Conservation (phyloP, 2,888 invertebrate genomes). For the Lypha dubia region DNA sequence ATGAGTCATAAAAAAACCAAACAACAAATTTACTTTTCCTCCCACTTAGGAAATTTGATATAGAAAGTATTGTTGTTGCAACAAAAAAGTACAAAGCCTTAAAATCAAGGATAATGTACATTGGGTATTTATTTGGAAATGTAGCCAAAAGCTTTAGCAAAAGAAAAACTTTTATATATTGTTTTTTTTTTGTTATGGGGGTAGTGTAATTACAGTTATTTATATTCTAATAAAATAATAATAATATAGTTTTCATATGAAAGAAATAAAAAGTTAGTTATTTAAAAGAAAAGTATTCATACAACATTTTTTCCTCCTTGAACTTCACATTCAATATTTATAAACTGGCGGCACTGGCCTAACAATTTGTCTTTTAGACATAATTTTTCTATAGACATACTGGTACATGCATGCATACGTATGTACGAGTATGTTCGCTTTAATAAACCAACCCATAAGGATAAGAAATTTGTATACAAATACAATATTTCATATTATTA, state of each 20-base stretch:
- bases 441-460: constrained; percentile 22
- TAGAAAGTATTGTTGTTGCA: not conserved
- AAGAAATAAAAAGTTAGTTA: not conserved
- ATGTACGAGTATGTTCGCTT: not conserved
- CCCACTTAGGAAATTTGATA: constrained; percentile 36
- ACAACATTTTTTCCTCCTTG: not conserved
- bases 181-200: not conserved
- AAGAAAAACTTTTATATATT: too few relatives aligned
- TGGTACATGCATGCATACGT: too few relatives aligned
- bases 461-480: constrained; percentile 50
- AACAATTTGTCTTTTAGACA: constrained; percentile 1
- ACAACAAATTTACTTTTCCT: not conserved
- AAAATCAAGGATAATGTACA: not conserved
- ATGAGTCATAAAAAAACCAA: constrained; percentile 18
- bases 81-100: not conserved
- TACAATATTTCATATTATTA: constrained; percentile 44
- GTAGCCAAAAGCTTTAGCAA: not conserved
- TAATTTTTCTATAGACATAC: not conserved
- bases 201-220: constrained; percentile 25
- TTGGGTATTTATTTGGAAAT: not conserved
- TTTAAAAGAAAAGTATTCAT: not conserved
- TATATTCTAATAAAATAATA: constrained; percentile 60
- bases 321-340: constrained; percentile 8
- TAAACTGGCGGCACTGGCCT: not conserved
- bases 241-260: constrained; percentile 42